Percentiles rank a stretch among this genome's conserved stretches.
Evolutionary conservation across 2,113 vertebrate species (phyloP).

Genomic region (Tenebrosternarchus preto): DNA sequence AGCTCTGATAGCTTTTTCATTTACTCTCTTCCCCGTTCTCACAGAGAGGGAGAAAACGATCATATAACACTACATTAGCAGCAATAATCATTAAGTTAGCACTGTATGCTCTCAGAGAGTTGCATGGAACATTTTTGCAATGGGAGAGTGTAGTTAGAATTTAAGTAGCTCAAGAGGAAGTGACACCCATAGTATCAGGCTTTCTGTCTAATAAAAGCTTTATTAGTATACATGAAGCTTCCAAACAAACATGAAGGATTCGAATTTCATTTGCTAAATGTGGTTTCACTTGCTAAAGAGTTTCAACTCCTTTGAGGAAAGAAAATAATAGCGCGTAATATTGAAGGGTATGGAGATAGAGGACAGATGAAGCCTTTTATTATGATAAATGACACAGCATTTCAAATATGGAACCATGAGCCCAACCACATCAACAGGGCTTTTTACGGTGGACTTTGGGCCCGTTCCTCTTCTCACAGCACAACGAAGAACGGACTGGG

Average conservation of each 20-base stretch:
- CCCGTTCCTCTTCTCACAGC: slow-evolving; percentile 9
- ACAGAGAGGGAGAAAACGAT: no score
- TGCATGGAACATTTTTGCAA: not conserved
- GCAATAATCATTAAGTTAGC: not conserved
- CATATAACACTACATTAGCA: not conserved
- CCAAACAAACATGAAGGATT: not conserved
- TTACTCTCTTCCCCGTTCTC: not conserved
- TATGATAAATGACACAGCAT: not conserved
- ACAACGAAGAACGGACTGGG: not conserved
- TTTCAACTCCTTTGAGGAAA: no score
- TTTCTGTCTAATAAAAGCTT: not conserved
- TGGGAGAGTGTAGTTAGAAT: not conserved
- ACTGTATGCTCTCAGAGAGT: not conserved
- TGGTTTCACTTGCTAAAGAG: not conserved
- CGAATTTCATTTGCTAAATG: not conserved
- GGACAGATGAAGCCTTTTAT: not conserved
- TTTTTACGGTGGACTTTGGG: slow-evolving; percentile 17
- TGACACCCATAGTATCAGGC: not conserved
- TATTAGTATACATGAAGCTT: not conserved
- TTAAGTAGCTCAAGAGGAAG: not conserved
- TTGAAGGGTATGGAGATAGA: no score
- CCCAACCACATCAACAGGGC: not conserved
- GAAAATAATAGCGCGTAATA: no score
- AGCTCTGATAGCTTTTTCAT: not conserved
- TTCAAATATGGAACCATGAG: slow-evolving; percentile 1